These are phyloP conservation scores for Tinamus major DNA, from an alignment of 2,797 vertebrate species.

Conservation along the genomic window DNA sequence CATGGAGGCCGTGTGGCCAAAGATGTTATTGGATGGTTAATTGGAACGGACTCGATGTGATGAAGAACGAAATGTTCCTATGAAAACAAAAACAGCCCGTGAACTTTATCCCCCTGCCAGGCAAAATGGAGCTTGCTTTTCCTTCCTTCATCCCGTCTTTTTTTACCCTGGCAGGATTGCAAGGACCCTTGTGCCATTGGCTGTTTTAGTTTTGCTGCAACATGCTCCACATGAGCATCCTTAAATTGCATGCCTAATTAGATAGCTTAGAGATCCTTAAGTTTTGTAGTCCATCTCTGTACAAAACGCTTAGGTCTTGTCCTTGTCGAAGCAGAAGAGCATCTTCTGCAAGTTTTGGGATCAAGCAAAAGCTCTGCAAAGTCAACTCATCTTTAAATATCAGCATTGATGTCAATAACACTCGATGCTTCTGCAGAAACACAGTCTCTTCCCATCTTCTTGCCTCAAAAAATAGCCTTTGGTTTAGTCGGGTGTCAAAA, in stretches of 20 bases:
- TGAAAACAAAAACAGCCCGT: not conserved
- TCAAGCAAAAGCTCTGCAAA: not conserved
- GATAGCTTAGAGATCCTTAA: not conserved
- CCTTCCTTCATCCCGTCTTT: fast-evolving
- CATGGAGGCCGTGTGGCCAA: not conserved
- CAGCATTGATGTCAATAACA: not conserved
- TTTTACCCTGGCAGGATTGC: not conserved
- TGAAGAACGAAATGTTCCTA: not conserved
- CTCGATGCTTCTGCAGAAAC: not conserved
- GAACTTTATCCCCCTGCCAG: not conserved
- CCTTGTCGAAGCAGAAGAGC: fast-evolving
- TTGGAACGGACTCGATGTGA: not conserved
- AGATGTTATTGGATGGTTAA: constrained; percentile 36
- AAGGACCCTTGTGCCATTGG: too few relatives aligned
- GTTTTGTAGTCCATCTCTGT: not conserved
- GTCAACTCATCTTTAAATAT: not conserved
- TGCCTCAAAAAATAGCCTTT: not conserved
- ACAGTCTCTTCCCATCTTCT: not conserved
- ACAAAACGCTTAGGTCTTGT: not conserved
- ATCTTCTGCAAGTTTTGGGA: not conserved
- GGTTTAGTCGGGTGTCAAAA: not conserved
- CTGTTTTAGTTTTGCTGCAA: too few relatives aligned
- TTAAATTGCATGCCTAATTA: too few relatives aligned
- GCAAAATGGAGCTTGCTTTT: not conserved
- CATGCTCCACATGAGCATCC: too few relatives aligned